Evolutionary conservation across 2,113 vertebrate species (phyloP).

Genomic region (Menidia beryllina): DNA sequence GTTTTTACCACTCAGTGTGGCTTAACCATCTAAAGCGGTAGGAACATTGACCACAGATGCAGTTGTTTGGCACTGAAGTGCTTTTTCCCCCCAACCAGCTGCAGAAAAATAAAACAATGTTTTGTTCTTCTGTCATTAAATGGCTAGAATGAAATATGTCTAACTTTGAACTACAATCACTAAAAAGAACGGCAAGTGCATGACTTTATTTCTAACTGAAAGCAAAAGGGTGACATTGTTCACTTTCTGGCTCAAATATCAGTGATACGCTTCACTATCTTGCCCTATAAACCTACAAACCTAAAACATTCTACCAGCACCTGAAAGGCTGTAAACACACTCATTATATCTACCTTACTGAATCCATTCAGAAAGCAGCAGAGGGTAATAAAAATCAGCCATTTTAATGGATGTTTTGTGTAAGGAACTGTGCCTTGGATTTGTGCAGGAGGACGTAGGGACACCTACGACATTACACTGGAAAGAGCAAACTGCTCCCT

Average conservation of each 20-base stretch:
- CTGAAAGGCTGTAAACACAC: too few relatives aligned
- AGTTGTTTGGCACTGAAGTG: neutral
- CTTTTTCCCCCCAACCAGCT: neutral
- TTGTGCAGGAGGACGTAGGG: too few relatives aligned
- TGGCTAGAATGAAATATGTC: neutral
- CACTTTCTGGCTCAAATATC: neutral
- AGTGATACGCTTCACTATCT: neutral
- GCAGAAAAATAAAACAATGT: neutral
- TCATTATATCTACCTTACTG: too few relatives aligned
- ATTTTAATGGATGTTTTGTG: too few relatives aligned
- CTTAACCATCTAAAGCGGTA: neutral
- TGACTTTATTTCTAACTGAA: neutral
- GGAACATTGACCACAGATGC: neutral
- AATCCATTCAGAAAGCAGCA: too few relatives aligned
- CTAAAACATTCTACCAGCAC: too few relatives aligned
- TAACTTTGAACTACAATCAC: neutral
- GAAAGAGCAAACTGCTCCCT: too few relatives aligned
- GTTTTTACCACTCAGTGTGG: neutral
- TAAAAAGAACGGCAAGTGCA: neutral
- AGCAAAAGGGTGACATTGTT: neutral
- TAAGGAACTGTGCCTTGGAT: too few relatives aligned
- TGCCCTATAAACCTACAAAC: constrained; percentile 3
- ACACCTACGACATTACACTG: too few relatives aligned
- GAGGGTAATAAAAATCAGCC: too few relatives aligned
- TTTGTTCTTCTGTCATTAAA: neutral